phyloP scores from a whole-genome alignment of 1,140 invertebrate species.

The Aphis craccivora region DNA sequence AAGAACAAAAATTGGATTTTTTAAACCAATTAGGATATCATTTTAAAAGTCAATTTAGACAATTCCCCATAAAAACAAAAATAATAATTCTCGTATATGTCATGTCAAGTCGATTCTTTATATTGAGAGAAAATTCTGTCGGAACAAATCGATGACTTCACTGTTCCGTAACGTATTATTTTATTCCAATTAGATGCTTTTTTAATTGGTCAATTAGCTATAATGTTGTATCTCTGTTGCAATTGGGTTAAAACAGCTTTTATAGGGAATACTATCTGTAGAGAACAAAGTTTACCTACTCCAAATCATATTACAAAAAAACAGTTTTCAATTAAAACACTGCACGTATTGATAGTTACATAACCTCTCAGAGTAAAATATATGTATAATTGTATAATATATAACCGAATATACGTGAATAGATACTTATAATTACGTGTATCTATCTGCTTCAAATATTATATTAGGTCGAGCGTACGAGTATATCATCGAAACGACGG shows the following conservation, averaged over 20 bases:
- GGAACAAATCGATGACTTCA: background rate
- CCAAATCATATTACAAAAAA: background rate
- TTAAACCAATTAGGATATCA: background rate
- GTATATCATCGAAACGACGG: background rate
- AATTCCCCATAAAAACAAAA: background rate
- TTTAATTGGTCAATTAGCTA: background rate
- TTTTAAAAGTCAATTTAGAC: background rate
- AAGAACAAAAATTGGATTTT: background rate
- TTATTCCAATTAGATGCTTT: background rate
- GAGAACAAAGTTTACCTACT: background rate
- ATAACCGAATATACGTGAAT: background rate
- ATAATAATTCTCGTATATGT: background rate
- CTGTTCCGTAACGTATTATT: background rate
- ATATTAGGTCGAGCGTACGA: background rate
- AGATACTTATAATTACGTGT: background rate
- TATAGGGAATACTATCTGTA: background rate
- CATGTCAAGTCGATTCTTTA: background rate
- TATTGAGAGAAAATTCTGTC: background rate
- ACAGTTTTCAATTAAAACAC: background rate
- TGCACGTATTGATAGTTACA: background rate
- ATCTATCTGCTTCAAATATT: background rate
- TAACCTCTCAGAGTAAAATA: background rate
- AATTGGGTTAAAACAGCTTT: background rate
- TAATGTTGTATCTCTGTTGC: background rate
- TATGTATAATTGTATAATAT: background rate